phyloP scores from a whole-genome alignment of 2,888 invertebrate species.

The Cancer borealis region DNA sequence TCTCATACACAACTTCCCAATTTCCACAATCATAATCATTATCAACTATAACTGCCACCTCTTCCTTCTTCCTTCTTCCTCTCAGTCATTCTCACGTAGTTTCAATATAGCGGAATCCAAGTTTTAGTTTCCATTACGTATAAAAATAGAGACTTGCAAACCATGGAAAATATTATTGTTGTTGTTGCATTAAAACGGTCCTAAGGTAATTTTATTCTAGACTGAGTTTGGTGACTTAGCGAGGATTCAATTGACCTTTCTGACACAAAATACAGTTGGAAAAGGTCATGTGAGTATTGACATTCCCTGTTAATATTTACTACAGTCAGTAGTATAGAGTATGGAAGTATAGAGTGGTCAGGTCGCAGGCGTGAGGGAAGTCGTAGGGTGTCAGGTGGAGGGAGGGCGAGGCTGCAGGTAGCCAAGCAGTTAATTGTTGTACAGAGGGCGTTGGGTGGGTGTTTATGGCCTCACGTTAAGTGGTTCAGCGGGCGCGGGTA shows the following conservation, averaged over 20 bases:
- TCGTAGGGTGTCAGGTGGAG: conserved; percentile 6
- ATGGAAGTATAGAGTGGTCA: not conserved
- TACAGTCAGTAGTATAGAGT: not conserved
- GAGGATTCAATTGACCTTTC: not conserved
- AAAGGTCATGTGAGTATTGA: not conserved
- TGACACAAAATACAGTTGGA: not conserved
- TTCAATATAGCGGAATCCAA: not conserved
- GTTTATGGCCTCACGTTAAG: conserved; percentile 66
- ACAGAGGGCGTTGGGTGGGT: conserved; percentile 48
- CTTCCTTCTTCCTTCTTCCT: not conserved
- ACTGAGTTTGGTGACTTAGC: not conserved
- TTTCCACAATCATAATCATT: not conserved
- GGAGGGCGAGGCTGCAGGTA: conserved; percentile 51
- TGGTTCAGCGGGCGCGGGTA: conserved; percentile 57
- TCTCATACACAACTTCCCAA: not conserved
- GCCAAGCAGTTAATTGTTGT: conserved; percentile 62
- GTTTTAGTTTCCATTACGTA: not conserved
- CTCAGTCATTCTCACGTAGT: not conserved
- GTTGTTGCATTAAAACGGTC: not conserved
- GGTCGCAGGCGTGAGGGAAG: not conserved
- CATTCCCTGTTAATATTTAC: not conserved
- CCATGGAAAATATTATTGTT: not conserved
- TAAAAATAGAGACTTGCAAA: not conserved
- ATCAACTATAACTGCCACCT: not conserved
- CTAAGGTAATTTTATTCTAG: not conserved